Base-by-base conservation (phyloP, 1,140 invertebrate species). In the Teleogryllus occipitalis region DNA sequence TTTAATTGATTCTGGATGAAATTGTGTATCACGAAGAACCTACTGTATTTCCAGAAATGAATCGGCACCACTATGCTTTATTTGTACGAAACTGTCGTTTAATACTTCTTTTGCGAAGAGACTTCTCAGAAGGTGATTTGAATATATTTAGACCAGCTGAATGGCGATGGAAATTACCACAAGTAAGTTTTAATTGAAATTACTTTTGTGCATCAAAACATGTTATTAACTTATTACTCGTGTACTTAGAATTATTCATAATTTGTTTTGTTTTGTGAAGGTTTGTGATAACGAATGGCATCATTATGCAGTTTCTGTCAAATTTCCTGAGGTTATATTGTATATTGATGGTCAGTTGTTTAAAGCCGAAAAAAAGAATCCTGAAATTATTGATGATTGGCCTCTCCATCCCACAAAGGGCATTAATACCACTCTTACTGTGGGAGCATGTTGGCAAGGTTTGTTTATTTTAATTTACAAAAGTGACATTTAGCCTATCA, bases 251-350 rank as follows among this genome's bases (percentile, higher is more conserved):
- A 39, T 81, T 79, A 74, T 74, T 54, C 81, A 81, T 8, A 72
- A 79, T 77, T 39, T 47, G 8, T 76, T 54, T 72, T 48, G 1
- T 39, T 39, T 1, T 80, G 80, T 83, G 14, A 87, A 95, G 90
- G 95, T 98, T 8, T 99, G 98, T 88, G 98, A 99, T 87, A 94
- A 97, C 86, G 93, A 97, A 84, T 99, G 98, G 98, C 98, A 99
- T 90, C 97, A 99, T 86, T 99, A 97, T 88, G 94, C 97, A 0
- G 89, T 99, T 27, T 96, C 95, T 84, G 94, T 99, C 7, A 90
- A 94, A 80, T 96, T 97, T 89, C 94, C 96, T 0, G 94, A 95
- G 82, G 94, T 97, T 15, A 92, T 92, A 80, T 87, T 98, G 46
- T 97, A 91, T 85, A 91, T 98, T 80, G 98, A 99, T 87, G 98